Evolutionary conservation across 1,140 invertebrate species (phyloP).

Genomic region (Zaprionus davidi): DNA sequence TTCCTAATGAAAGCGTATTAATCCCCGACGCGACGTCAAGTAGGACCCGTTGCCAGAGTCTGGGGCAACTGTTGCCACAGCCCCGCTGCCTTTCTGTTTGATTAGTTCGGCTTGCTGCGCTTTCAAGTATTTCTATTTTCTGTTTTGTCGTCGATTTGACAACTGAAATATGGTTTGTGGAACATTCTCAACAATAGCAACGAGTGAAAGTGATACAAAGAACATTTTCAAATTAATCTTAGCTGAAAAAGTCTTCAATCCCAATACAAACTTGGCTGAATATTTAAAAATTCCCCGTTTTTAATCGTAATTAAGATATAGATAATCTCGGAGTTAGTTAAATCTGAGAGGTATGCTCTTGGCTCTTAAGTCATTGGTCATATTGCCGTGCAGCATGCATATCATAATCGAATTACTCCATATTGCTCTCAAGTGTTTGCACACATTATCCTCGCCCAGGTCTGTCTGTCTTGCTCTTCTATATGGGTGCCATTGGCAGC

Average conservation of each 20-base stretch:
- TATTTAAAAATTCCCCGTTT: too few relatives aligned
- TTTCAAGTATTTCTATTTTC: conserved; percentile 15
- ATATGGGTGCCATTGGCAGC: not conserved
- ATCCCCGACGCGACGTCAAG: conserved; percentile 70
- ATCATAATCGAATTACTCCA: conserved; percentile 23
- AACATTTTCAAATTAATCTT: not conserved
- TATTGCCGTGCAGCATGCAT: not conserved
- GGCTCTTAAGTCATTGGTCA: not conserved
- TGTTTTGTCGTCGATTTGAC: conserved; percentile 62
- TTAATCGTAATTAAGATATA: not conserved
- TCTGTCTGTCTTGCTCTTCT: not conserved
- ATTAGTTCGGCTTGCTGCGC: conserved; percentile 28
- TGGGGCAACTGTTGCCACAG: conserved; percentile 50
- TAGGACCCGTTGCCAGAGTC: conserved; percentile 41
- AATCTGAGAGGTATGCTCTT: not conserved
- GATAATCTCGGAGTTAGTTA: not conserved
- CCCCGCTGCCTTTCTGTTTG: conserved; percentile 56
- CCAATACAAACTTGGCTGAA: too few relatives aligned
- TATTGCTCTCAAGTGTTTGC: conserved; percentile 23
- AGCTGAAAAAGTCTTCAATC: not conserved
- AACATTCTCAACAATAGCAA: conserved; percentile 15
- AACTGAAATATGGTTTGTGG: conserved; percentile 58
- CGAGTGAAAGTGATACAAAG: conserved; percentile 1
- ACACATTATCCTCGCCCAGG: conserved; percentile 1
- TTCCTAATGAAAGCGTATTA: conserved; percentile 81